phyloP scores from a whole-genome alignment of 2,888 invertebrate species.

The Meteorus colon region DNA sequence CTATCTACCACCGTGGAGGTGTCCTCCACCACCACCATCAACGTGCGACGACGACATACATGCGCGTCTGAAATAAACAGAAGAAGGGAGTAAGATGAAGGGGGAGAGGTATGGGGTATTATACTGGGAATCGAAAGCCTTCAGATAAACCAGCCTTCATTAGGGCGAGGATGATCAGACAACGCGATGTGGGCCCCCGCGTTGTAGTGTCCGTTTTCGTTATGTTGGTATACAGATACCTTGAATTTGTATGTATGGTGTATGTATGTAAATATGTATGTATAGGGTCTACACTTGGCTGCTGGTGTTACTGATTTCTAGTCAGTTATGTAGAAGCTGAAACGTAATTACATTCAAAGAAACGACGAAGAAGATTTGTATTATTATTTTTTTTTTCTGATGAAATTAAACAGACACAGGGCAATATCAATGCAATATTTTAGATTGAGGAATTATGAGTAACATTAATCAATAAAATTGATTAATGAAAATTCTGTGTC shows the following conservation, averaged over 20 bases:
- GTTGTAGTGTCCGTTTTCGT: not conserved
- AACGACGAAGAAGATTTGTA: no score
- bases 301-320: constrained; percentile 1
- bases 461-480: no score
- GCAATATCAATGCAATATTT: no score
- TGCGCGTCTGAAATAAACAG: not conserved
- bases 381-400: no score
- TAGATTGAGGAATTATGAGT: no score
- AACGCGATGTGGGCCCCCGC: constrained; percentile 64
- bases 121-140: constrained; percentile 73
- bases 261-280: constrained; percentile 47
- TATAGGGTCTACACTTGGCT: not conserved
- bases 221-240: not conserved
- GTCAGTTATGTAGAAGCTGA: no score
- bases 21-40: constrained; percentile 65
- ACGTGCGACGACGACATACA: constrained; percentile 51
- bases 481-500: no score
- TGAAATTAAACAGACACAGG: no score
- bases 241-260: not conserved
- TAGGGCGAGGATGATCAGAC: constrained; percentile 73
- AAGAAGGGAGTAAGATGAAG: not conserved
- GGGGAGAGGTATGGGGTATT: constrained; percentile 66
- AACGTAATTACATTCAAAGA: no score
- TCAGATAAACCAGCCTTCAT: constrained; percentile 73
- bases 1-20: constrained; percentile 69